Evolutionary conservation across 2,113 vertebrate genomes (phyloP), one percentile per base, ranked within the genome.

Genomic region (Bos javanicus): DNA sequence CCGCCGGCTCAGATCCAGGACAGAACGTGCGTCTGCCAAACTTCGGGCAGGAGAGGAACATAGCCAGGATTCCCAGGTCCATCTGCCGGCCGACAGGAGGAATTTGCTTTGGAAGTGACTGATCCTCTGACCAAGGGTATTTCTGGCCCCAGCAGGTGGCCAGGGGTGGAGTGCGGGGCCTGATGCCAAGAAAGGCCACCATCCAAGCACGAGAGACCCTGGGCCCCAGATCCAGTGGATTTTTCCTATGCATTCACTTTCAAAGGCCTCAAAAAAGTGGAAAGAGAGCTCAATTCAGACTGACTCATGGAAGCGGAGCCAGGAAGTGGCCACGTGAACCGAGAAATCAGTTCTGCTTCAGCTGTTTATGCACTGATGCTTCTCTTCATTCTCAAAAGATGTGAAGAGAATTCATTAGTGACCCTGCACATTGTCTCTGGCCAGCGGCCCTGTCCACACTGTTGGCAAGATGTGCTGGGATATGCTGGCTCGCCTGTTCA

Each of bases 131-230:
- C 81, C 80, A 13, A 76, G 39, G 33, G 39, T 83, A 43, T 93
- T 82, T 97, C 71, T 59, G 39, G 80, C 60, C 88, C 71, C 56
- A 21, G 84, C 91, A 92, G 43, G 43, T 91, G 95, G 74, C 43
- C 39, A 4, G 56, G 6, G 87, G 36, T 36, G 76, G 39, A 13
- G 50, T 16, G 54, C 1, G 1, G 36, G 23, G 23, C 71, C 83
- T 8, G 36, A 54, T 56, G 67, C 86, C 92, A 57, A 52, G 33
- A 80, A 80, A 36, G 87, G 30, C 54, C 50, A 56, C 76, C 11
- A 2, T 46, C 82, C 80, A 43, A 15, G 81, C 17, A 5, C 39
- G 6, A 46, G 67, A 80, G 74, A 25, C 85, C 4, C 90, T 16
- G 0, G 25, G 48, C 54, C 60, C 76, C 48, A 23, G 39, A 57